phyloP scores from a whole-genome alignment of 2,888 invertebrate species.

The Epiperipatus broadwayi region DNA sequence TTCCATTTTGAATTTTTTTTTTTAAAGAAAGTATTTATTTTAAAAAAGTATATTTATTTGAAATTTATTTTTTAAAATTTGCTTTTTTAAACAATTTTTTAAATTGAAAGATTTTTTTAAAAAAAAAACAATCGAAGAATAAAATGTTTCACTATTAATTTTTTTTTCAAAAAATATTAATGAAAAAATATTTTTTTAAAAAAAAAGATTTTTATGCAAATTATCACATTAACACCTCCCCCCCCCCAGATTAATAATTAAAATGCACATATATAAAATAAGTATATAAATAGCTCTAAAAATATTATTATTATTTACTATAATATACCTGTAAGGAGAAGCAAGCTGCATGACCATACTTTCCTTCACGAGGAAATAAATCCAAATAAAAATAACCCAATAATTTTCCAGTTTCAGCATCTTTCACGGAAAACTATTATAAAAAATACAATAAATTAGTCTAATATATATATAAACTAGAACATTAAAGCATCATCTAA shows the following conservation, averaged over 20 bases:
- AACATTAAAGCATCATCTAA: slow-evolving; percentile 8
- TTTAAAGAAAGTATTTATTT: too few species aligned
- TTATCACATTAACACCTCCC: too few species aligned
- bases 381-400: slow-evolving; percentile 35
- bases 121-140: too few species aligned
- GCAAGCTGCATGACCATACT: slow-evolving; percentile 34
- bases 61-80: too few species aligned
- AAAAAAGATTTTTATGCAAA: too few species aligned
- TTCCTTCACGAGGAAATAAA: slow-evolving; percentile 33
- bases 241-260: slow-evolving; percentile 13
- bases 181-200: slow-evolving; percentile 15
- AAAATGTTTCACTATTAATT: too few species aligned
- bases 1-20: too few species aligned
- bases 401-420: slow-evolving; percentile 23
- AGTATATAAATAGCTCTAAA: slow-evolving; percentile 14
- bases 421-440: slow-evolving; percentile 30
- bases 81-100: too few species aligned
- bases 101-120: too few species aligned
- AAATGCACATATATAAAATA: slow-evolving; percentile 16
- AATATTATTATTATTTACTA: background rate
- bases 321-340: slow-evolving; percentile 28
- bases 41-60: too few species aligned
- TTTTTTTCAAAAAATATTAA: too few species aligned
- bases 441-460: slow-evolving; percentile 10
- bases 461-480: slow-evolving; percentile 11